A percentile compares a stretch with the other conserved stretches of the same genome.
phyloP scores from a whole-genome alignment of 2,797 vertebrate genomes.

The Coregonus suidteri region DNA sequence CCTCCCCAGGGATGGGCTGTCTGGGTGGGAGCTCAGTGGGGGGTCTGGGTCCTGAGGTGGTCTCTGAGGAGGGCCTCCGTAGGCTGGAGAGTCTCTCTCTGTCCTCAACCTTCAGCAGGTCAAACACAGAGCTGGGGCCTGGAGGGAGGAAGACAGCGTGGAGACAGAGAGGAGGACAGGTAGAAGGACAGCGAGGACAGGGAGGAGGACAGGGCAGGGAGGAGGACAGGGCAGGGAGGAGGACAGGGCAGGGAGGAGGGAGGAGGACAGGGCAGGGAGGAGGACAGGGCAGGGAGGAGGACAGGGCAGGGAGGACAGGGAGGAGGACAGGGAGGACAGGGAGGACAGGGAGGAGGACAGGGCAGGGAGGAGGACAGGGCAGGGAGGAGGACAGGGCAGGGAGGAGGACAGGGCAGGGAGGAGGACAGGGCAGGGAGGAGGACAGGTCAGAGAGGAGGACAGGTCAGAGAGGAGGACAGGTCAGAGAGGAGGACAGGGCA shows the following conservation, averaged over 20 bases:
- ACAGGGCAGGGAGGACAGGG: too few relatives aligned
- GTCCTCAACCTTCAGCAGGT: slow-evolving; percentile 86
- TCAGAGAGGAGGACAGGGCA: too few relatives aligned
- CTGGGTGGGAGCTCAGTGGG: not conserved
- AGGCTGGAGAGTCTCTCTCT: slow-evolving; percentile 79
- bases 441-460: not conserved
- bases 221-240: too few relatives aligned
- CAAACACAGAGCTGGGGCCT: slow-evolving; percentile 89
- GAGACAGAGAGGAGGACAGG: not conserved
- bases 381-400: not conserved
- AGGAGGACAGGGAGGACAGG: too few relatives aligned
- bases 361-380: too few relatives aligned
- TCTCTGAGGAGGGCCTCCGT: slow-evolving; percentile 65
- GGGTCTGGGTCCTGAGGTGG: slow-evolving; percentile 36
- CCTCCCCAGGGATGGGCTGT: not conserved
- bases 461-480: not conserved
- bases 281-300: too few relatives aligned
- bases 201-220: too few relatives aligned
- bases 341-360: too few relatives aligned
- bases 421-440: not conserved
- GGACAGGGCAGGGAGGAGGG: too few relatives aligned
- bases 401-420: not conserved
- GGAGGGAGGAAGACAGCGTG: slow-evolving; percentile 10
- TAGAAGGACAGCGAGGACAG: not conserved
- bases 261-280: too few relatives aligned